phyloP scores from a whole-genome alignment of 2,888 invertebrate species.

The Thysanoteuthis rhombus region DNA sequence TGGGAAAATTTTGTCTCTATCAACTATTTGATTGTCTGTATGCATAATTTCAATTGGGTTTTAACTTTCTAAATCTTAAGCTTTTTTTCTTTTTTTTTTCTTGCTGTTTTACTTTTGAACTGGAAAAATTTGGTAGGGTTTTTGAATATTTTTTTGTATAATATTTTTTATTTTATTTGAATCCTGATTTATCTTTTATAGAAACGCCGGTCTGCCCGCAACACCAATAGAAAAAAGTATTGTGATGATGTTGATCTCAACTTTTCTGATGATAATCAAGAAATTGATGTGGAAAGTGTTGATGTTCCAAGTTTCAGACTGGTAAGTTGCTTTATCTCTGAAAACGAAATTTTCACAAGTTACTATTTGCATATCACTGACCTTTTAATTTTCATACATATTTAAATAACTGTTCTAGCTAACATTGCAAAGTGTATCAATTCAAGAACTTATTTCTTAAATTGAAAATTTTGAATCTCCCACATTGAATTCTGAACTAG shows the following conservation, averaged over 20 bases:
- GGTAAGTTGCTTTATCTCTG: neutral
- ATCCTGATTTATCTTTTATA: constrained; percentile 38
- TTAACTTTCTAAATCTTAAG: no score
- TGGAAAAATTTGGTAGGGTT: no score
- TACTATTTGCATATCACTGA: neutral
- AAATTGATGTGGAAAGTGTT: constrained; percentile 45
- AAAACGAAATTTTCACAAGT: no score
- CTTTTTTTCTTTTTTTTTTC: no score
- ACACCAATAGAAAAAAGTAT: constrained; percentile 67
- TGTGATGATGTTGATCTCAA: constrained; percentile 65
- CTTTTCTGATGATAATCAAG: constrained; percentile 59
- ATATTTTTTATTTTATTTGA: neutral
- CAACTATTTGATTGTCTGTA: no score
- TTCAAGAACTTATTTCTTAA: neutral
- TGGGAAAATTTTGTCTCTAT: no score
- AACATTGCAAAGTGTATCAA: neutral
- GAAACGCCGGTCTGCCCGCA: constrained; percentile 68
- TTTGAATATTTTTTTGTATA: no score
- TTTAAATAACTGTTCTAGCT: neutral
- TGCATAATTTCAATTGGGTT: no score
- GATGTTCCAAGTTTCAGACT: constrained; percentile 33
- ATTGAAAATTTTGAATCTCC: neutral
- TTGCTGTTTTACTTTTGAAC: no score
- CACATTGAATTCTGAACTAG: neutral
- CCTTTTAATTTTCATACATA: neutral